These are phyloP conservation scores for Willowsia nigromaculata DNA, from an alignment of 2,888 invertebrate genomes.

Conservation along the genomic window DNA sequence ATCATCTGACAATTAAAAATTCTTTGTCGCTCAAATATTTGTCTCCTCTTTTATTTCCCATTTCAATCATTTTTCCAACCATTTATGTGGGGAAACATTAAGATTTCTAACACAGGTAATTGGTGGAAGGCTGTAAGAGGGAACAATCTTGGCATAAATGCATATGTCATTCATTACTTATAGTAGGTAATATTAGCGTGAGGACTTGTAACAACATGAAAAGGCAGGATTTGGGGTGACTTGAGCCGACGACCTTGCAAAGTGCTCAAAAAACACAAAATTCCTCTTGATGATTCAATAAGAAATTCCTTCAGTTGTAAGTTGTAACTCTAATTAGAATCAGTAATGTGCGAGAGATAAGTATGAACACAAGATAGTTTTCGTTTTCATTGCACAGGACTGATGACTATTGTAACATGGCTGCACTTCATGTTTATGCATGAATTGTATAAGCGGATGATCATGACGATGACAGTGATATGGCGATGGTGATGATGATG, in stretches of 20 bases:
- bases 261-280: constrained; percentile 46
- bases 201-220: not conserved
- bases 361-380: not conserved
- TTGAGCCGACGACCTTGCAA: constrained; percentile 51
- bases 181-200: not conserved
- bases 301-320: constrained; percentile 21
- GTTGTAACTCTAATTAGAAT: not conserved
- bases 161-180: not conserved
- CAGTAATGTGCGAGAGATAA: not conserved
- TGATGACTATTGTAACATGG: not conserved
- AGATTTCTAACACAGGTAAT: not conserved
- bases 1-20: constrained; percentile 23
- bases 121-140: not conserved
- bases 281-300: constrained; percentile 25
- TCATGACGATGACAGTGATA: not conserved
- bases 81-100: not conserved
- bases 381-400: not conserved
- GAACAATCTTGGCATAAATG: not conserved
- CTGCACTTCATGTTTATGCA: constrained; percentile 28
- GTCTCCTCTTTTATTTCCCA: not conserved
- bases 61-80: not conserved
- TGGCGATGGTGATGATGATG: constrained; percentile 12
- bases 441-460: constrained; percentile 1
- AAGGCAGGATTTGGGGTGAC: not conserved
- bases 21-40: not conserved